These are phyloP conservation scores for Stramonita haemastoma DNA, from an alignment of 2,888 invertebrate genomes.

Conservation along the genomic window DNA sequence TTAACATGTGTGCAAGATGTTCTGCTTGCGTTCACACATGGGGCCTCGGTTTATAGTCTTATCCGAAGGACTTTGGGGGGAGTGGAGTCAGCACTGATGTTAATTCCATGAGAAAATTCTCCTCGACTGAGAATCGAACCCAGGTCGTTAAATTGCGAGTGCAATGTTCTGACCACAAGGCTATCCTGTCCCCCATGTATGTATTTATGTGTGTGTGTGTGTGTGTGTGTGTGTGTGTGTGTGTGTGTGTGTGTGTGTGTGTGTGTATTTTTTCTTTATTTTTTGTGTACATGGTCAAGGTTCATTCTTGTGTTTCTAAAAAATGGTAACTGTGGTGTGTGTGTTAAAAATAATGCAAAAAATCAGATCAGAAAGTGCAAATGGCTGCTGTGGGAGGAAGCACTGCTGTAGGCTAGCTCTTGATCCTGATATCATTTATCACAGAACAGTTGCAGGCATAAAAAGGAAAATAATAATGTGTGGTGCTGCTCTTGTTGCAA, in stretches of 20 bases:
- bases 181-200: not conserved
- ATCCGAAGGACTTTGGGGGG: too few relatives aligned
- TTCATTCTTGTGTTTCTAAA: not conserved
- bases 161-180: too few relatives aligned
- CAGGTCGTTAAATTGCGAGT: too few relatives aligned
- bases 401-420: not conserved
- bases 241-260: not conserved
- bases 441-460: too few relatives aligned
- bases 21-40: too few relatives aligned
- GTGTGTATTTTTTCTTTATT: not conserved
- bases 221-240: conserved; percentile 2
- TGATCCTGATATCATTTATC: not conserved
- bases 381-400: not conserved
- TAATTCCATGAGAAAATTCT: too few relatives aligned
- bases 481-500: too few relatives aligned
- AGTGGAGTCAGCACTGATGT: too few relatives aligned
- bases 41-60: too few relatives aligned
- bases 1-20: too few relatives aligned
- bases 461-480: too few relatives aligned
- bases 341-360: not conserved
- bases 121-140: too few relatives aligned
- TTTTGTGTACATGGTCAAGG: not conserved
- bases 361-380: not conserved
- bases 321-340: not conserved
- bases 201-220: not conserved